Base-by-base conservation (phyloP, 2,888 invertebrate species). In the Patella caerulea region DNA sequence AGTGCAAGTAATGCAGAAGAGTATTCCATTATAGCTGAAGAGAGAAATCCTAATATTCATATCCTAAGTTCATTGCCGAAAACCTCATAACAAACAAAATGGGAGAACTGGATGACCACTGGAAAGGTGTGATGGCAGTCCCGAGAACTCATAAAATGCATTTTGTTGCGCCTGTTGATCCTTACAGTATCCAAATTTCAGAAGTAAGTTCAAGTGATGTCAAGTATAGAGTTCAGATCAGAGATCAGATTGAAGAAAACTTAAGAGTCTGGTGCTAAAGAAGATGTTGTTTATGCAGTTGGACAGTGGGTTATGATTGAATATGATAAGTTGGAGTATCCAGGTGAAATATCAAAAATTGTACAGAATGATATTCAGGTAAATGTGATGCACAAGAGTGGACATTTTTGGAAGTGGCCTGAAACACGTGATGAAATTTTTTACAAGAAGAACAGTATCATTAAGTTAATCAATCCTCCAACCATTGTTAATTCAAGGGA, bases 401-500 rank as follows among this genome's bases (percentile, higher is more conserved):
- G 59, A 5, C 9, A 19, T 59, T 59, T n/a, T 19, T 59, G 59
- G 59, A 59, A 59, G 19, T 59, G 59, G 59, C 59, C 59, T 4
- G 59, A 59, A 59, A 59, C 17, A 59, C 17, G 59, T 7, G 59
- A 59, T 19, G 5, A n/a, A 17, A 15, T 59, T 59, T 59, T 59
- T 59, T 59, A 59, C 59, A 59, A 59, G 19, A 59, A 59, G 24
- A 24, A 24, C 19, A 19, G 14, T 59, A 19, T 14, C 19, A 19
- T 59, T 59, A 59, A 59, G 19, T 17, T 59, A n/a, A 59, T 59
- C 59, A 59, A 59, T 59, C 59, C 59, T 59, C 59, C 59, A 12
- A 15, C 59, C 17, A 59, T 59, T 59, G 17, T n/a, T 59, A 59
- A 59, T 59, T 17, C 59, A n/a, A 59, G 15, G 7, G 59, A n/a